Base-by-base conservation (phyloP, 1,140 invertebrate species). In the Diprion similis region DNA sequence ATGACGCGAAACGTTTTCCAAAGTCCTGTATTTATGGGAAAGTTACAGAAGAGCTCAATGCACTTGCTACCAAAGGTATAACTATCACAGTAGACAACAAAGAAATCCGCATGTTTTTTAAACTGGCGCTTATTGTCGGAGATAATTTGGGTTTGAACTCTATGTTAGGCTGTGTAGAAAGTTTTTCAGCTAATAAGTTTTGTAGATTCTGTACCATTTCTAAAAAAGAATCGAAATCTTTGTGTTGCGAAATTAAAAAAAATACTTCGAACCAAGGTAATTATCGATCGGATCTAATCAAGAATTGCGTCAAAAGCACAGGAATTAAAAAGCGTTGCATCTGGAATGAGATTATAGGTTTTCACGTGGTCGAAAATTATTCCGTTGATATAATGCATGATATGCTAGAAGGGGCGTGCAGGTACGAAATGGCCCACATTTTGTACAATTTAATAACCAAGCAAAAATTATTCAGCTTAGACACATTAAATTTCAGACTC, bases 91-190 rank as follows among this genome's bases (percentile, higher is more conserved):
- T 78, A 17, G 10, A 69, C 24, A 51, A 65, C 45, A 73, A 69
- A 70, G 65, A 18, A 59, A 67, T 71, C 11, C 46, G 46, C 46
- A 68, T 77, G 70, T 74, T 67, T 74, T 80, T 79, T 51, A 70
- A 76, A 67, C 70, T 78, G n/a, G 76, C 4, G 59, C n/a, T n/a
- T n/a, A n/a, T n/a, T n/a, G n/a, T 78, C 46, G 79, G 78, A 1
- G 79, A 81, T 66, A 79, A 81, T 73, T 77, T 81, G 69, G 78
- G 75, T 4, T 73, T 79, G 9, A 76, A 80, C 71, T 73, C 17
- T 13, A 70, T 75, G 11, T 70, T 79, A 8, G 78, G 78, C 1
- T 77, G 51, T 46, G 66, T 19, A 1, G 45, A 47, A 46, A 75
- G 74, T 68, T 80, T 80, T 74, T 51, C 11, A 8, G 59, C 71